Evolutionary conservation across 2,888 invertebrate species (phyloP), one percentile per base, ranked within the genome.

Genomic region (Ypsolopha scabrella): DNA sequence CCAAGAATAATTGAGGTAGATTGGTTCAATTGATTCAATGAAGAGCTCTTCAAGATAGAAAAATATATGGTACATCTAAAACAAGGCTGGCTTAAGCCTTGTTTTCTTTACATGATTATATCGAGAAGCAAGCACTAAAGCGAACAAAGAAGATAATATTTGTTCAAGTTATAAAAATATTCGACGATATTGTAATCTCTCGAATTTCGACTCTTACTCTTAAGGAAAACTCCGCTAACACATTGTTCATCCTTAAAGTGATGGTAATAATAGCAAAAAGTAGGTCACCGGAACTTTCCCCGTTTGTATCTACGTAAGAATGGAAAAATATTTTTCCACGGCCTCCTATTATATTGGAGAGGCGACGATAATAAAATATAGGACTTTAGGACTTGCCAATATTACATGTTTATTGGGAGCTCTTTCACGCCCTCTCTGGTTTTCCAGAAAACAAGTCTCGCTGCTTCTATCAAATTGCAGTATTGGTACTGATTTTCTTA

Each of bases 91-190:
- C 41, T 53, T 51, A 49, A 52, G 54, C 2, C 24, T 24, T 24
- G 24, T 14, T 52, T 54, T 51, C 48, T 46, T 41, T 41, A 9
- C 43, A 3, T 34, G 38, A 50, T 39, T 34, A 37, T 13, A 37
- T 48, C 7, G 36, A 48, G 37, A 36, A 11, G 35, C 24, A 14
- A 7, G n/a, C 56, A 60, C 54, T 53, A 57, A 55, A 45, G 51
- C 48, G 50, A 51, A 41, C 46, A 38, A 36, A 24, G 51, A 11
- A 13, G 44, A 51, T 52, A 44, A 68, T 66, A 62, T 68, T 68
- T 65, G 65, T 64, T 58, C 61, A 62, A 64, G 60, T 64, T 68
- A 63, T 62, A 63, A 68, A 67, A 70, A 69, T 64, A 70, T 65
- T 57, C 58, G 58, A 24, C n/a, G 58, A 58, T 54, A 24, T 24